These are phyloP conservation scores for Dissostichus mawsoni DNA, from an alignment of 2,113 vertebrate genomes.

Conservation along the genomic window DNA sequence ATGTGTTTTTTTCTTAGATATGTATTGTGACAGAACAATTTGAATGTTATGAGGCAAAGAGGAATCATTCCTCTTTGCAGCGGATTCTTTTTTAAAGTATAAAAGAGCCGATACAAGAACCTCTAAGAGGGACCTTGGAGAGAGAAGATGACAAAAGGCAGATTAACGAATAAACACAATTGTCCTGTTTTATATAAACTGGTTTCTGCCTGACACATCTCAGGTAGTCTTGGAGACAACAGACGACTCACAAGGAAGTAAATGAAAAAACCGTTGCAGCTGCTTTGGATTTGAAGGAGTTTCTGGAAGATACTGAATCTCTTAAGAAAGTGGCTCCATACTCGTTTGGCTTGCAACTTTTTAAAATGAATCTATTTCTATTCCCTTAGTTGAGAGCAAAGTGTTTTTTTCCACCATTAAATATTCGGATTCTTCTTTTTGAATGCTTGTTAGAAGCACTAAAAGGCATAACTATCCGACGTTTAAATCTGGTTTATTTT, in stretches of 20 bases:
- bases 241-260: conserved; percentile 5
- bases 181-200: neutral
- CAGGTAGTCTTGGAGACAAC: neutral
- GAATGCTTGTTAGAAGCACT: neutral
- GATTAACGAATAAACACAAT: neutral
- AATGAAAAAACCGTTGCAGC: neutral
- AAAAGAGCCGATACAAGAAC: neutral
- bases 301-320: neutral
- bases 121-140: neutral
- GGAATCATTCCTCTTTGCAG: neutral
- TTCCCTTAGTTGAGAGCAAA: neutral
- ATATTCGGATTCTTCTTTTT: too few species aligned
- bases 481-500: neutral
- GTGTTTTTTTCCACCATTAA: too few species aligned
- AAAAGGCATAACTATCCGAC: neutral
- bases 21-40: neutral
- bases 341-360: neutral
- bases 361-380: neutral
- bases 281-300: neutral
- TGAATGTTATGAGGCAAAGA: neutral
- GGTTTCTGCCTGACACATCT: neutral
- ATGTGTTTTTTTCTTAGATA: neutral
- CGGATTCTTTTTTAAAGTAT: neutral
- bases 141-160: conserved; percentile 17
- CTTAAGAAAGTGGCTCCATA: too few species aligned